Base-by-base conservation (phyloP, 1,140 invertebrate species). In the Drosophila bocki region DNA sequence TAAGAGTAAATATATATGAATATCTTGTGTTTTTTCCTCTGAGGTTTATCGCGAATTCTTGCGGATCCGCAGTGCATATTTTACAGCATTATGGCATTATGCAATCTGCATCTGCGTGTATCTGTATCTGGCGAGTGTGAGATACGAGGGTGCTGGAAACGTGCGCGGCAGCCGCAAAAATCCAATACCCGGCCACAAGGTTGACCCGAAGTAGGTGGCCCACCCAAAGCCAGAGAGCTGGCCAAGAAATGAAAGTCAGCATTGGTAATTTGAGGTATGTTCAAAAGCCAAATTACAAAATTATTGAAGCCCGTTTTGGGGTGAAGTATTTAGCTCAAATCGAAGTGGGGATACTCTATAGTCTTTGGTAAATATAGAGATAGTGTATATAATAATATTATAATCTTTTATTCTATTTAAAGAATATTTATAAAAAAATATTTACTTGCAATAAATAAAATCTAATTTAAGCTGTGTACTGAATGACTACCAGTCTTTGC, bases 171-270 rank as follows among this genome's bases (percentile, higher is more conserved):
- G 32, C 75, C 48, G 65, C 54, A 79, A 74, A 69, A 72, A 86
- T 68, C 68, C 65, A 80, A 87, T 87, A 83, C 84, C 65, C 72
- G 41, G 35, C 48, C 51, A 51, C 83, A 87, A 87, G 83, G 83
- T 85, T 85, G 45, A 51, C 81, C 76, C 68, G 57, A 87, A 88
- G 85, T 88, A 90, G 84, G 85, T 88, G 84, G 80, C 57, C 60
- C 67, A 69, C 63, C 61, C 60, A 67, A 57, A 37, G 44, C 68
- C 53, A 22, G 9, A 74, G 22, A 42, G 44, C 54, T 50, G 47
- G 57, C 59, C 70, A 77, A 75, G 61, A 86, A 79, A 82, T 79
- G 85, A 88, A 88, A 88, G 85, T 90, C 86, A 90, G 74, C 86
- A 67, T 33, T 50, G 82, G 82, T 85, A 86, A 82, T 87, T 76